A percentile compares a stretch with the other conserved stretches of the same genome.
phyloP scores from a whole-genome alignment of 2,888 invertebrate species.

The Zygaena filipendulae region DNA sequence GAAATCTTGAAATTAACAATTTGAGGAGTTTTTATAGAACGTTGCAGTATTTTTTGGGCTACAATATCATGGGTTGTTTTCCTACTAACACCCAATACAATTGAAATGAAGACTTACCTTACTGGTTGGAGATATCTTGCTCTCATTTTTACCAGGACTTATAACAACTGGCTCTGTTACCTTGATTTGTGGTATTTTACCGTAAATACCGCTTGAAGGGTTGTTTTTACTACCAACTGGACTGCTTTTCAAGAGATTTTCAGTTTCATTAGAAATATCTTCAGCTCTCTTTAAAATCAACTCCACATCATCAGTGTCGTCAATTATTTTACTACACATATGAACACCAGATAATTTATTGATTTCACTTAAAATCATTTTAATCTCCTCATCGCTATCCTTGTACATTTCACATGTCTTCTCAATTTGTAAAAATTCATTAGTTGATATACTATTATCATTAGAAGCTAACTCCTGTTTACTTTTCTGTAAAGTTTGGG shows the following conservation, averaged over 20 bases:
- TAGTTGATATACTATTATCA: constrained; percentile 53
- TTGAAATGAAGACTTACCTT: no score
- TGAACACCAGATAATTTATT: constrained; percentile 59
- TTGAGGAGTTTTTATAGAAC: no score
- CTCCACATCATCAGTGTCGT: constrained; percentile 50
- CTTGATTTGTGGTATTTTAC: constrained; percentile 45
- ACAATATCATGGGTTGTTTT: no score
- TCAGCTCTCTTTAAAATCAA: constrained; percentile 55
- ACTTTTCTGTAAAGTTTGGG: no score
- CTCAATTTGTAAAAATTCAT: constrained; percentile 45
- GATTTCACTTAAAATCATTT: constrained; percentile 76
- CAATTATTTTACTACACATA: constrained; percentile 31
- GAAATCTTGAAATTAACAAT: no score
- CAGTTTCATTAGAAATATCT: constrained; percentile 46
- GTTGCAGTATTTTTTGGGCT: no score
- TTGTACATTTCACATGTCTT: constrained; percentile 49
- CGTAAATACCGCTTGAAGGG: constrained; percentile 19
- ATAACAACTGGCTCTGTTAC: constrained; percentile 42
- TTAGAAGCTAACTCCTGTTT: no score
- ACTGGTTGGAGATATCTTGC: no score
- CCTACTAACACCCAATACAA: no score
- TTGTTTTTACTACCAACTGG: constrained; percentile 23
- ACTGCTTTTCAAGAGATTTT: constrained; percentile 42
- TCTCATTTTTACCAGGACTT: no score
- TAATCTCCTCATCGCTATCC: constrained; percentile 71